A percentile compares a stretch with the other conserved stretches of the same genome.
Evolutionary conservation across 2,113 vertebrate species (phyloP).

Genomic region (Heteronetta atricapilla): DNA sequence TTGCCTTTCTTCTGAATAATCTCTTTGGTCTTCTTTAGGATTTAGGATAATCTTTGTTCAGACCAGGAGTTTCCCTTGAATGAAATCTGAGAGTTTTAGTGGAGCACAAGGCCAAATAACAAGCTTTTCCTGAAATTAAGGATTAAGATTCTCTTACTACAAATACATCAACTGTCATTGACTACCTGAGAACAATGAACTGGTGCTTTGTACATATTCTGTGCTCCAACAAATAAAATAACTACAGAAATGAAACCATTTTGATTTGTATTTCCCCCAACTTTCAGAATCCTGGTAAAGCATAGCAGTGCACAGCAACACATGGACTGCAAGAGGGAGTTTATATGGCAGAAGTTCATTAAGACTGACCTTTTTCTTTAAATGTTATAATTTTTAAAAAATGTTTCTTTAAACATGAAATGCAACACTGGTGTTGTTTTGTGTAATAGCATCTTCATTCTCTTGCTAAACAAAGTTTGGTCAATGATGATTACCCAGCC

Average conservation of each 20-base stretch:
- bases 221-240: not conserved
- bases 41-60: slow-evolving; percentile 79
- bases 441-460: not conserved
- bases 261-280: not conserved
- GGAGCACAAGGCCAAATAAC: not conserved
- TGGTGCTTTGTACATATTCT: not conserved
- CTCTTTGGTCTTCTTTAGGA: slow-evolving; percentile 76
- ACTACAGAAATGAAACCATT: not conserved
- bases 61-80: slow-evolving; percentile 55
- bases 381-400: not conserved
- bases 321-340: not conserved
- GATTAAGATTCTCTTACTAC: not conserved
- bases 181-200: not conserved
- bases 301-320: not conserved
- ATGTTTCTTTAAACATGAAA: not conserved
- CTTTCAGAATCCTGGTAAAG: not conserved
- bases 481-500: not conserved
- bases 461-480: not conserved
- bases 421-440: not conserved
- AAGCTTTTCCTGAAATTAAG: not conserved
- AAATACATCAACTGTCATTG: not conserved
- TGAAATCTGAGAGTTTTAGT: not conserved
- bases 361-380: not conserved
- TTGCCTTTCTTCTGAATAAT: slow-evolving; percentile 76
- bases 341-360: not conserved